phyloP scores from a whole-genome alignment of 1,140 invertebrate species.

The Eurosta solidaginis region DNA sequence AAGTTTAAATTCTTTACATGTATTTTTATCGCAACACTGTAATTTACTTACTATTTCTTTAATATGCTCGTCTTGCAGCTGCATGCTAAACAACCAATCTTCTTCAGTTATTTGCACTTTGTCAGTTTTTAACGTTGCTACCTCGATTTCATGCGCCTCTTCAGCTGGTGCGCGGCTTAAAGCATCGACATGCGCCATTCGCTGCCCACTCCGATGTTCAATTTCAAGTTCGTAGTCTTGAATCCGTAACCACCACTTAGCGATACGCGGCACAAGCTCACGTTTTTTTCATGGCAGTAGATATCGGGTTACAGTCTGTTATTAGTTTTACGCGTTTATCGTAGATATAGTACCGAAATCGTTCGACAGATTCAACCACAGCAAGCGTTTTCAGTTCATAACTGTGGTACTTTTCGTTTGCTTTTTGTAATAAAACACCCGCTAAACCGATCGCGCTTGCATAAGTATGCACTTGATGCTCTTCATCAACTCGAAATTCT shows the following conservation, averaged over 20 bases:
- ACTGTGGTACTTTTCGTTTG: slow-evolving; percentile 40
- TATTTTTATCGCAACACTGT: neutral
- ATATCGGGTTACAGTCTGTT: slow-evolving; percentile 41
- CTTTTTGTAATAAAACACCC: neutral
- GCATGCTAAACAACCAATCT: neutral
- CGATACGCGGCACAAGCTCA: slow-evolving; percentile 32
- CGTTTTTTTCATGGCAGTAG: neutral
- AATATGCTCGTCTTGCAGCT: neutral
- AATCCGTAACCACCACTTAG: slow-evolving; percentile 45
- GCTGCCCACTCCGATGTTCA: too few species aligned
- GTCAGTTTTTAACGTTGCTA: neutral
- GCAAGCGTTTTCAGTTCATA: slow-evolving; percentile 46
- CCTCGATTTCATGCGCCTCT: neutral
- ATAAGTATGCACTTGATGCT: slow-evolving; percentile 43
- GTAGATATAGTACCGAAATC: slow-evolving; percentile 43
- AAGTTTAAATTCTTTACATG: neutral
- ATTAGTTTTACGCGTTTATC: slow-evolving; percentile 38
- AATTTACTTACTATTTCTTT: neutral
- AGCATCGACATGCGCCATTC: too few species aligned
- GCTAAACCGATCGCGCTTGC: slow-evolving; percentile 37
- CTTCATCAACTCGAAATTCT: neutral
- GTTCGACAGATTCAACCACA: slow-evolving; percentile 38
- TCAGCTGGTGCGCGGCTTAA: slow-evolving; percentile 38
- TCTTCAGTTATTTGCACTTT: neutral
- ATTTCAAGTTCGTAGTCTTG: slow-evolving; percentile 48